Conservation (phyloP, 2,113 vertebrate genomes). For the Lipophrys pholis region DNA sequence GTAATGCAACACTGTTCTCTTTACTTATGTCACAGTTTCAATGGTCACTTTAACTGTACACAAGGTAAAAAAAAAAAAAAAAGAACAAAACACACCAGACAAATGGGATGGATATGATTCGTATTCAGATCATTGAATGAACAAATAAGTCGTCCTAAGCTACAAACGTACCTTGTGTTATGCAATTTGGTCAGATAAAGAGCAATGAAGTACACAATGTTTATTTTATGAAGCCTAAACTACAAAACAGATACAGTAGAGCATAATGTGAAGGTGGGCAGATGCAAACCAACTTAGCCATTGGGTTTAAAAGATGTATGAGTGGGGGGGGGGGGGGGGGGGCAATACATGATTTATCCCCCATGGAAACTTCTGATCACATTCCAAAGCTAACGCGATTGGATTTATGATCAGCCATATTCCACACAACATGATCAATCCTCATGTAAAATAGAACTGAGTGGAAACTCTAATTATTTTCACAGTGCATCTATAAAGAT, state of each 20-base stretch:
- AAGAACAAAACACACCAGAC: no score
- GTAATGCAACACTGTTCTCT: no score
- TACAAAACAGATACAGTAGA: neutral
- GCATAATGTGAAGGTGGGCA: neutral
- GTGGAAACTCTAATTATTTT: slow-evolving; percentile 7
- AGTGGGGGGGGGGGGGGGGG: no score
- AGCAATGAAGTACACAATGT: neutral
- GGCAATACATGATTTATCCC: neutral
- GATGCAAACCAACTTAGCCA: neutral
- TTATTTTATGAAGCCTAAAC: neutral
- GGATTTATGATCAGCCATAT: neutral
- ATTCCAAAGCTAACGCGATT: neutral
- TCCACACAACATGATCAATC: neutral
- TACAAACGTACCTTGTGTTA: no score
- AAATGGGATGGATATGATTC: no score
- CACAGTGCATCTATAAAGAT: neutral
- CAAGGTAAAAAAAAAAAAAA: no score
- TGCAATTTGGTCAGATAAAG: no score
- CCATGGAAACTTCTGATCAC: neutral
- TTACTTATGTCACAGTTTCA: no score
- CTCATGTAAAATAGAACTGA: neutral
- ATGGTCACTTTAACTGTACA: no score
- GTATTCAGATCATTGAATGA: no score
- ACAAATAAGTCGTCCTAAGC: no score
- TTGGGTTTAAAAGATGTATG: neutral